Evolutionary conservation across 2,888 invertebrate species (phyloP), one percentile per base, ranked within the genome.

Genomic region (Azorinus chamasolen): DNA sequence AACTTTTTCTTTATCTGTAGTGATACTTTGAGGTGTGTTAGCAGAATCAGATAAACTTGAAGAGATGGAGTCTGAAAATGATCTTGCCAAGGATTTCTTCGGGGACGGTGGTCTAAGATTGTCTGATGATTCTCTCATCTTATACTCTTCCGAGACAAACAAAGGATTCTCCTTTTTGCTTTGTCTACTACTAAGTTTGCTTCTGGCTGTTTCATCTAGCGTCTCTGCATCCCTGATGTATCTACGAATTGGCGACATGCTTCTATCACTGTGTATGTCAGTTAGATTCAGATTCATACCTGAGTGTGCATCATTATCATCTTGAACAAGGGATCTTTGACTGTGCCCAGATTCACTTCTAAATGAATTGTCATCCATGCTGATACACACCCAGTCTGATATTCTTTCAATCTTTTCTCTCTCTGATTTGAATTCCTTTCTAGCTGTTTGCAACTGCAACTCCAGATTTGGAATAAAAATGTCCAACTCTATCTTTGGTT

Each of bases 21-120:
- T 6, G 32, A 10, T 6, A 32, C 32, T 32, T 6, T 6, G 5
- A 6, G 32, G 10, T 6, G 32, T 32, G 32, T 10, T 32, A 32
- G 10, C 32, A 32, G 5, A 4, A 32, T 32, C 32, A 6, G 32
- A 32, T 32, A 32, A 10, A 32, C 32, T 32, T 32, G 32, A 32
- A 32, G 32, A 32, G 32, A 10, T 32, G 10, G 32, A 6, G 4
- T 32, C 32, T 32, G 32, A 32, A 32, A 32, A 32, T 6, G 68
- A 61, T 20, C 39, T 63, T 20, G 70, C 62, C 24, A 65, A 24
- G 10, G 73, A 41, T 63, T 72, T 80, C 55, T 69, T 72, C 45
- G 76, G 76, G 4, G 80, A 77, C 12, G 65, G 59, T 16, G 80
- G 80, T 32, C 80, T 59, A n/a, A 57, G 65, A 46, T 80, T 80